Conservation (phyloP, 2,888 invertebrate genomes). For the Ectropis crepuscularia region DNA sequence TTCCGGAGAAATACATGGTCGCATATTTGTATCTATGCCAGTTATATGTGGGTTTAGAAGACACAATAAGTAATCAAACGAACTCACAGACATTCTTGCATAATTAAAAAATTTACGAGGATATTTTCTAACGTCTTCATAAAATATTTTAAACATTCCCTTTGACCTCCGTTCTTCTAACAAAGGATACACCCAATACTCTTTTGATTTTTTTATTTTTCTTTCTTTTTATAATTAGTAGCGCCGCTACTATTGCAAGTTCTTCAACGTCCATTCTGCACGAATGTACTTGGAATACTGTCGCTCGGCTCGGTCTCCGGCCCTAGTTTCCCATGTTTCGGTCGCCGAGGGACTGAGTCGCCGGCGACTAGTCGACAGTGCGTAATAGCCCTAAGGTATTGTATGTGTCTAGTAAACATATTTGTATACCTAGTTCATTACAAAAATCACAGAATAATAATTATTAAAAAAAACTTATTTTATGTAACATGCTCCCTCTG, state of each 20-base stretch:
- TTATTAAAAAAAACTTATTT: too few species aligned
- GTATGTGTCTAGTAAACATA: too few species aligned
- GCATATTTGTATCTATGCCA: constrained; percentile 38
- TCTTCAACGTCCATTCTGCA: constrained; percentile 34
- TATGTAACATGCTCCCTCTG: too few species aligned
- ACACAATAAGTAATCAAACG: constrained; percentile 40
- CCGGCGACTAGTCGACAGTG: constrained; percentile 25
- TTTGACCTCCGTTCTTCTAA: constrained; percentile 38
- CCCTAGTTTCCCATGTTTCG: constrained; percentile 23
- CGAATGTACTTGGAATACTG: constrained; percentile 27
- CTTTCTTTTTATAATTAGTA: constrained; percentile 29
- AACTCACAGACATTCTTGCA: constrained; percentile 38
- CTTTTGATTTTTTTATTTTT: constrained; percentile 30
- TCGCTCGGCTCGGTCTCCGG: constrained; percentile 9
- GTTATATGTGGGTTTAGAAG: constrained; percentile 34
- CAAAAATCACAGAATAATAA: too few species aligned
- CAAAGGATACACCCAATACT: constrained; percentile 40
- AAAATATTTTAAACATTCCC: constrained; percentile 38
- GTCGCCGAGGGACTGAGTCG: constrained; percentile 27
- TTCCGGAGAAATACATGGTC: constrained; percentile 38
- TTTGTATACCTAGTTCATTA: too few species aligned
- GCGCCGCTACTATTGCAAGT: constrained; percentile 29
- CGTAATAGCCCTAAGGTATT: constrained; percentile 8
- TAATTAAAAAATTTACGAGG: constrained; percentile 38
- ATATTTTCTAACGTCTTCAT: constrained; percentile 37